Evolutionary conservation across 2,888 invertebrate genomes (phyloP), one percentile per base, ranked within the genome.

Genomic region (Eledona agricola): DNA sequence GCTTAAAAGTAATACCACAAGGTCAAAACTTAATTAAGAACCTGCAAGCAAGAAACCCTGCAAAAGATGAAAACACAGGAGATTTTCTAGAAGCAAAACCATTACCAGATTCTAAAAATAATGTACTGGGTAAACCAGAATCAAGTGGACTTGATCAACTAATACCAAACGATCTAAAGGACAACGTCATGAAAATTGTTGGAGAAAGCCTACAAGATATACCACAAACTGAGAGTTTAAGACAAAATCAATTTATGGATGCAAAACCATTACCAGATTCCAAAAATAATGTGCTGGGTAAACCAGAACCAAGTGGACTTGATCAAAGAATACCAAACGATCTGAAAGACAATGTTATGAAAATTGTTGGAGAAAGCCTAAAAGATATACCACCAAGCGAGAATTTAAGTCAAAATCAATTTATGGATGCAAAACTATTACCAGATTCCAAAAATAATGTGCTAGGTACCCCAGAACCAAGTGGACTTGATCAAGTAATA

Each of bases 1-100:
- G 47, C 13, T 28, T 49, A 6, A 47, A 42, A 23, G 10, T 23
- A 7, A 19, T 13, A 23, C 15, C 26, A 11, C 5, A 10, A 9
- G 52, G 11, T 2, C 19, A 22, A 23, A 25, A 31, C n/a, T n/a
- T n/a, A n/a, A n/a, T n/a, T n/a, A n/a, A n/a, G n/a, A n/a, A n/a
- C 11, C 6, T 11, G 5, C 22, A 11, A 12, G 12, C 9, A 37
- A 5, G 7, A 22, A 37, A 20, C 2, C 11, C 29, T n/a, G n/a
- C n/a, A n/a, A n/a, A n/a, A n/a, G n/a, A n/a, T n/a, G n/a, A n/a
- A n/a, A n/a, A n/a, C n/a, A n/a, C n/a, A n/a, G n/a, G n/a, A n/a
- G n/a, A n/a, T n/a, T n/a, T n/a, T n/a, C n/a, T n/a, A n/a, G n/a
- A n/a, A n/a, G n/a, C n/a, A n/a, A n/a, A 26, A 7, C 4, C 5